Conservation (phyloP, 2,888 invertebrate species). For the Epistrophe grossulariae region DNA sequence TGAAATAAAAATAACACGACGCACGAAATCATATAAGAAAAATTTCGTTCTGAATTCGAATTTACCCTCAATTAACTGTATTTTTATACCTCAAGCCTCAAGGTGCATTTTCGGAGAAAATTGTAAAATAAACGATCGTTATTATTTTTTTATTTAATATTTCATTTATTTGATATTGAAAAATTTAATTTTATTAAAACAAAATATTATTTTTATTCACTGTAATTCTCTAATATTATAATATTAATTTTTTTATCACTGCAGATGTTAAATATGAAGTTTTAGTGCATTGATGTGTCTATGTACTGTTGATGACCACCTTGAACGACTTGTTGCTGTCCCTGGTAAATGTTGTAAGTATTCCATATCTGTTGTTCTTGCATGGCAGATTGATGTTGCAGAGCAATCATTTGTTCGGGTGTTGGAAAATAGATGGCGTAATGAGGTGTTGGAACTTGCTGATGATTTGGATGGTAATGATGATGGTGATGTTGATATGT, state of each 20-base stretch:
- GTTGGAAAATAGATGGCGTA: slow-evolving; percentile 80
- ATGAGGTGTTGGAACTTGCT: slow-evolving; percentile 52
- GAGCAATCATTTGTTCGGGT: slow-evolving; percentile 72
- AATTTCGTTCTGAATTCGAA: too few species aligned
- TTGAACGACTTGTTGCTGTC: slow-evolving; percentile 32
- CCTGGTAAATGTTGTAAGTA: slow-evolving; percentile 36
- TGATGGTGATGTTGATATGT: slow-evolving; percentile 70
- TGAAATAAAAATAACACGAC: too few species aligned
- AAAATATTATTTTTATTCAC: background rate
- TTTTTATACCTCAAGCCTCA: too few species aligned
- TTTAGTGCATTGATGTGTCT: slow-evolving; percentile 13
- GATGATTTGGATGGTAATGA: slow-evolving; percentile 1
- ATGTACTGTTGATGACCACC: background rate
- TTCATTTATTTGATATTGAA: background rate
- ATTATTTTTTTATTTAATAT: background rate
- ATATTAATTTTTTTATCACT: background rate
- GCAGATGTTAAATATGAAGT: background rate
- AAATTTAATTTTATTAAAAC: background rate
- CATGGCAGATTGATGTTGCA: slow-evolving; percentile 50
- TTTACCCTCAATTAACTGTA: too few species aligned
- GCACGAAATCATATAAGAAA: too few species aligned
- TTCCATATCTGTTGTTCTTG: slow-evolving; percentile 50
- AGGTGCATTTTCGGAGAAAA: background rate
- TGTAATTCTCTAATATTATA: background rate
- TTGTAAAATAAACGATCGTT: too few species aligned